phyloP scores from a whole-genome alignment of 2,797 vertebrate species.

The Sebastes vulpes region DNA sequence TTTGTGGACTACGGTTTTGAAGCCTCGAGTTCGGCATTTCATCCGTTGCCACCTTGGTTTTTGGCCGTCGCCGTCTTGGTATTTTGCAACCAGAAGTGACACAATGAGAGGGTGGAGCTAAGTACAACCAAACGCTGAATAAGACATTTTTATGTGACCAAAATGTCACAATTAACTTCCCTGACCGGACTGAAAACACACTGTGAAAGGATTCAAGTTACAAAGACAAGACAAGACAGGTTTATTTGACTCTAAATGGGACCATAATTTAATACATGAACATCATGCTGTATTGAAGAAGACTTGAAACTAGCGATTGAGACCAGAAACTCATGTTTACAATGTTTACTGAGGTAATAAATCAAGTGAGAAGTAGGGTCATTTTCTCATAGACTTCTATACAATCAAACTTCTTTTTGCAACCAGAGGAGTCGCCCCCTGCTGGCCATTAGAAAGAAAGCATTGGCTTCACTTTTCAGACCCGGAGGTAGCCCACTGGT shows the following conservation, averaged over 20 bases:
- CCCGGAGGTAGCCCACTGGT: too few relatives aligned
- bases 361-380: neutral
- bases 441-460: neutral
- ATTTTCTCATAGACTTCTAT: neutral
- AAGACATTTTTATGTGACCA: neutral
- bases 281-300: neutral
- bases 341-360: neutral
- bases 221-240: too few relatives aligned
- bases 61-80: accelerated
- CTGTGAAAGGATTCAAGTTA: neutral
- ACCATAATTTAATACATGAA: neutral
- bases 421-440: neutral
- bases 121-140: too few relatives aligned
- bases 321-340: neutral
- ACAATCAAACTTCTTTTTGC: neutral
- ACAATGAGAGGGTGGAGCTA: too few relatives aligned
- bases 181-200: neutral
- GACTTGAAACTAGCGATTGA: neutral
- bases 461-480: neutral
- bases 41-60: too few relatives aligned
- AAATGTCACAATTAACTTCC: too few relatives aligned
- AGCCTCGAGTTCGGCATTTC: too few relatives aligned
- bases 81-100: too few relatives aligned
- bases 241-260: neutral
- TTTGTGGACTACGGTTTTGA: too few relatives aligned